Base-by-base conservation (phyloP, 2,113 vertebrate species). In the Hippoglossus stenolepis region DNA sequence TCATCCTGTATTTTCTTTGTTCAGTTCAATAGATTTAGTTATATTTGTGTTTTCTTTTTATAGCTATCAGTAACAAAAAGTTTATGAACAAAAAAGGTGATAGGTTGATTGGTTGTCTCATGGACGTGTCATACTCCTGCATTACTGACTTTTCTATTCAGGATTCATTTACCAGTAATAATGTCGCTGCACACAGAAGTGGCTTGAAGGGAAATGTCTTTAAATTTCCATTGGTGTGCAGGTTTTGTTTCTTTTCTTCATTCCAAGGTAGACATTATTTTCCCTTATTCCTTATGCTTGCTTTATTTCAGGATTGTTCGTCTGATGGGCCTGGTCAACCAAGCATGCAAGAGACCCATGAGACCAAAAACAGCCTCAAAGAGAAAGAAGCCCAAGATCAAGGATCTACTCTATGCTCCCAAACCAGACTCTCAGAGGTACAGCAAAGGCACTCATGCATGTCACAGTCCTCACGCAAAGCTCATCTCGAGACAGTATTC, bases 381-480 rank as follows among this genome's bases (percentile, higher is more conserved):
- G 68, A 96, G 97, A 85, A 99, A 99, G 95, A 98, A 94, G 65
- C 95, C 91, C 82, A 97, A 94, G 90, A 95, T 99, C 93, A 98
- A 97, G 91, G 97, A 98, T 85, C 91, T 99, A 43, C 66, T 99
- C 86, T 96, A 84, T 74, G 86, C 83, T 77, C 94, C 96, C 9
- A 87, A 94, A 79, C 84, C 91, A 73, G 67, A 92, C 73, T 86
- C 95, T 35, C 96, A 96, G 80, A 96, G 97, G 98, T 99, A 94
- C 64, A 51, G 8, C 38, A n/a, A 12, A 83, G 35, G 65, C 82
- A 85, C 76, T 86, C 79, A 54, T 82, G 83, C 85, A 70, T 82
- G 83, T 87, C 86, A 71, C 82, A 70, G 73, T 77, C 85, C 74
- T 75, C 74, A 59, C 57, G 18, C 82, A 79, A 9, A 61, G 76